A percentile compares a stretch with the other conserved stretches of the same genome.
Conservation (phyloP, 2,888 invertebrate species). For the Drosophila demipolita region DNA sequence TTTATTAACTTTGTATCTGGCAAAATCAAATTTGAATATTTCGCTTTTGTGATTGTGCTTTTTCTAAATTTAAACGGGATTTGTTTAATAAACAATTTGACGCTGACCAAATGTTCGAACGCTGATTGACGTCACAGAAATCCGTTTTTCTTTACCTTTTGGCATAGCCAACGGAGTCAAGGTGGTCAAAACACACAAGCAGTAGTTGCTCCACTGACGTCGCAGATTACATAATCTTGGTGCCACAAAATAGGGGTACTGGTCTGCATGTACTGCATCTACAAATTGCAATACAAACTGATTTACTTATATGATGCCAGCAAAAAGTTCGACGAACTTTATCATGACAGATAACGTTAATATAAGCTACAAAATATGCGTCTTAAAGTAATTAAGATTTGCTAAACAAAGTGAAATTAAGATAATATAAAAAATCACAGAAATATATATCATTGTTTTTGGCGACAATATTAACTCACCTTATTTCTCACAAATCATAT, state of each 20-base stretch:
- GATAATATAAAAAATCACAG: neutral
- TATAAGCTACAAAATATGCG: neutral
- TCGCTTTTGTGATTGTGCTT: slow-evolving; percentile 39
- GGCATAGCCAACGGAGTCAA: slow-evolving; percentile 32
- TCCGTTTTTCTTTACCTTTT: slow-evolving; percentile 20
- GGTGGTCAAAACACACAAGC: slow-evolving; percentile 14
- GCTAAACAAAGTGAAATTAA: neutral
- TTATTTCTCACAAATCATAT: neutral
- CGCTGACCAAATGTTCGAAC: slow-evolving; percentile 28
- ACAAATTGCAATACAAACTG: slow-evolving; percentile 21
- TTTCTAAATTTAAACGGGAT: slow-evolving; percentile 61
- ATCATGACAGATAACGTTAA: neutral
- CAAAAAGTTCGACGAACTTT: slow-evolving; percentile 5
- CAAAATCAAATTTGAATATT: slow-evolving; percentile 14
- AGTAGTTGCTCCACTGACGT: slow-evolving; percentile 5
- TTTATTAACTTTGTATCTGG: slow-evolving; percentile 10
- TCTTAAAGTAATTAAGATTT: neutral
- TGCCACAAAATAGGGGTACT: neutral
- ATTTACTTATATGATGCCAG: neutral
- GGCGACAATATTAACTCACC: neutral
- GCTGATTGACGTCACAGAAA: slow-evolving; percentile 63
- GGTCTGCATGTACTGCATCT: slow-evolving; percentile 17
- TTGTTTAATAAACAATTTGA: slow-evolving; percentile 62
- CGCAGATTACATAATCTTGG: slow-evolving; percentile 32
- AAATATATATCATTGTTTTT: neutral